A percentile compares a stretch with the other conserved stretches of the same genome.
Conservation (phyloP, 2,888 invertebrate genomes). For the Leucophora obtusa region DNA sequence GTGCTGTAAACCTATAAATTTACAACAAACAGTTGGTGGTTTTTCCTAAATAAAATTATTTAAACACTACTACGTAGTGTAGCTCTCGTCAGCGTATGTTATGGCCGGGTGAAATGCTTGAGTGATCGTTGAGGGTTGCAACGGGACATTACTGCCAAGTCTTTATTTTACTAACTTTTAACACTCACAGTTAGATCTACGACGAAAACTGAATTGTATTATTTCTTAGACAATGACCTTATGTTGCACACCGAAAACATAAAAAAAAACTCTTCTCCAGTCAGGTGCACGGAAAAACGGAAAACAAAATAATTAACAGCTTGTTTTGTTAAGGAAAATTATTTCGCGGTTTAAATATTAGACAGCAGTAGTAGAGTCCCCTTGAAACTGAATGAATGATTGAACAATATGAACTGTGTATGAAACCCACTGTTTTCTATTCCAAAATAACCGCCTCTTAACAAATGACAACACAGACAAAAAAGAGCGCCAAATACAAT, state of each 20-base stretch:
- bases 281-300: slow-evolving; percentile 39
- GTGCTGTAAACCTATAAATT: slow-evolving; percentile 58
- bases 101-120: slow-evolving; percentile 57
- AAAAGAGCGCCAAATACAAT: slow-evolving; percentile 18
- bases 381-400: not conserved
- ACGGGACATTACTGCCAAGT: slow-evolving; percentile 17
- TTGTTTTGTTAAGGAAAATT: slow-evolving; percentile 1
- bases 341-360: slow-evolving; percentile 30
- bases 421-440: not conserved
- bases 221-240: slow-evolving; percentile 32
- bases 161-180: slow-evolving; percentile 3
- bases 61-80: slow-evolving; percentile 9
- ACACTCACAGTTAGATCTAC: slow-evolving; percentile 13
- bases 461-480: not conserved
- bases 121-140: slow-evolving; percentile 60
- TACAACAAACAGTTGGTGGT: slow-evolving; percentile 50
- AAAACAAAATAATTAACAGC: slow-evolving; percentile 20
- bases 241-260: slow-evolving; percentile 18
- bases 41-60: slow-evolving; percentile 33
- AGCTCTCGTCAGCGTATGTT: not conserved
- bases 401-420: not conserved
- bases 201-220: slow-evolving; percentile 16
- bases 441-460: slow-evolving; percentile 5
- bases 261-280: slow-evolving; percentile 5
- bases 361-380: not conserved